Conservation (phyloP, 2,797 vertebrate genomes). For the Sebastes paucispinis region DNA sequence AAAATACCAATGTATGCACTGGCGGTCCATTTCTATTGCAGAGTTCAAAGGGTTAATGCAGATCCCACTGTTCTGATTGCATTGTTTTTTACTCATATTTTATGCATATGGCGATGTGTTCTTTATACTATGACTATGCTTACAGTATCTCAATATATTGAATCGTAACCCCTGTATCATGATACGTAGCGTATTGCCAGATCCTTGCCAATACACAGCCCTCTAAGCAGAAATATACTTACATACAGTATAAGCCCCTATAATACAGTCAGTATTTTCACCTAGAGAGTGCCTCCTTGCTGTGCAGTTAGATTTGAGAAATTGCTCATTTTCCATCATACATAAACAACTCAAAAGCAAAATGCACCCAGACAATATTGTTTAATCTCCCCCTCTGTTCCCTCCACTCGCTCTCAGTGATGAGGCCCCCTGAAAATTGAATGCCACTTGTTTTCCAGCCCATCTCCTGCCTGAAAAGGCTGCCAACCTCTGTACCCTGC, state of each 20-base stretch:
- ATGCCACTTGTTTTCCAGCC: slow-evolving; percentile 73
- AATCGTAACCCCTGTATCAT: background rate
- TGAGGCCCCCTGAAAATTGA: slow-evolving; percentile 63
- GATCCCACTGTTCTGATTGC: too few species aligned
- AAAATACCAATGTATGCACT: too few species aligned
- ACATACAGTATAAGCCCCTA: slow-evolving; percentile 1
- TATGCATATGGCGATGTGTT: too few species aligned
- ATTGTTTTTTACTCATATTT: too few species aligned
- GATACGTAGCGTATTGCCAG: background rate
- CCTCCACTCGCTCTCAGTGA: slow-evolving; percentile 21
- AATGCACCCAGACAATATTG: slow-evolving; percentile 44
- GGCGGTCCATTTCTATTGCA: too few species aligned
- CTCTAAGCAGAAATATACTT: slow-evolving; percentile 12
- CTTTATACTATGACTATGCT: background rate
- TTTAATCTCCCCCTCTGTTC: slow-evolving; percentile 60
- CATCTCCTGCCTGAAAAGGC: slow-evolving; percentile 70
- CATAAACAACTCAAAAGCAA: slow-evolving; percentile 56
- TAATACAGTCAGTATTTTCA: slow-evolving; percentile 36
- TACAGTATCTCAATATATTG: background rate
- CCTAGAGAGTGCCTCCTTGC: slow-evolving; percentile 16
- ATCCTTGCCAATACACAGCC: background rate
- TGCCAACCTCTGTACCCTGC: slow-evolving; percentile 70
- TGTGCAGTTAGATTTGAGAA: slow-evolving; percentile 33
- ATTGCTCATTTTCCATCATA: slow-evolving; percentile 32
- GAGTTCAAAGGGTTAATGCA: too few species aligned